A percentile compares a stretch with the other conserved stretches of the same genome.
Evolutionary conservation across 2,113 vertebrate genomes (phyloP).

Genomic region (Empidonax alnorum): DNA sequence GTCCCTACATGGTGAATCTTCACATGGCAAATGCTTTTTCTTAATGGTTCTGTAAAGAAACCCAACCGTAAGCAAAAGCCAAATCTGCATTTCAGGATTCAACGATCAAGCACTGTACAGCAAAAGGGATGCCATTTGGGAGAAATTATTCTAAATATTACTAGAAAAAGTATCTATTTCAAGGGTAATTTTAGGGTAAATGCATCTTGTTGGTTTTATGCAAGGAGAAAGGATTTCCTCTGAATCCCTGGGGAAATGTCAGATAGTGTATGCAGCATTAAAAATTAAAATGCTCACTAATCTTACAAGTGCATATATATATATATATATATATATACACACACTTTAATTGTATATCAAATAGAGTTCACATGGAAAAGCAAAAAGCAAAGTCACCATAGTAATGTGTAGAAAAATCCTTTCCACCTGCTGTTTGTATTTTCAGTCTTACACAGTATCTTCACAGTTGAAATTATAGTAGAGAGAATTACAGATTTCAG

Average conservation of each 20-base stretch:
- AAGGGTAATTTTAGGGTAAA: conserved; percentile 21
- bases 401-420: neutral
- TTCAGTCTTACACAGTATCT: neutral
- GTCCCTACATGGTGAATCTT: neutral
- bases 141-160: neutral
- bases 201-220: neutral
- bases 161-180: neutral
- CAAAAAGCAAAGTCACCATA: neutral
- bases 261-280: neutral
- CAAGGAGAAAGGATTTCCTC: conserved; percentile 11
- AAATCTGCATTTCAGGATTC: conserved; percentile 17
- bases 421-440: neutral
- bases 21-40: conserved; percentile 1
- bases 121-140: neutral
- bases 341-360: conserved; percentile 11
- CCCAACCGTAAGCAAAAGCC: neutral
- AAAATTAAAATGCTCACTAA: conserved; percentile 26
- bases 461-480: neutral
- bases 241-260: neutral
- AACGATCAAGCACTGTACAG: neutral
- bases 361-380: neutral
- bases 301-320: neutral
- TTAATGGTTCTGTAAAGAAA: conserved; percentile 39
- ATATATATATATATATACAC: neutral
- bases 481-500: neutral